These are phyloP conservation scores for Drosophila ananassae DNA, from an alignment of 1,140 invertebrate genomes.

Conservation along the genomic window DNA sequence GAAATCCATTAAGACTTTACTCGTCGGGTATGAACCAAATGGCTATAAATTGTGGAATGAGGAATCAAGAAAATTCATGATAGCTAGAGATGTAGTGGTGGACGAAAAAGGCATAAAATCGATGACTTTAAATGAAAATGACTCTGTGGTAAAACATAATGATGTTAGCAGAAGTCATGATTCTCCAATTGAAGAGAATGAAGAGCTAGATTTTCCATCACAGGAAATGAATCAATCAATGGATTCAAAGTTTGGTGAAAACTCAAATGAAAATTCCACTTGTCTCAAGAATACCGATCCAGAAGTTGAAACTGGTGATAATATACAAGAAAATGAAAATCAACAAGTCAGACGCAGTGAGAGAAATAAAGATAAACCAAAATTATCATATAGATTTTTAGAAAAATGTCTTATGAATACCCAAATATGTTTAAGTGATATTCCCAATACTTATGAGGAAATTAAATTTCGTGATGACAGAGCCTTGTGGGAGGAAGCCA, in stretches of 20 bases:
- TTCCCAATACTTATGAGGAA: conserved; percentile 65
- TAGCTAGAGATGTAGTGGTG: too few species aligned
- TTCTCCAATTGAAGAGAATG: too few species aligned
- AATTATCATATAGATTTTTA: conserved; percentile 52
- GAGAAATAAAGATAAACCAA: conserved; percentile 30
- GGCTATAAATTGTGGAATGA: conserved; percentile 13
- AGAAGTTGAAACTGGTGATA: conserved; percentile 16
- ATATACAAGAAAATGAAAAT: conserved; percentile 11
- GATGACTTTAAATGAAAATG: too few species aligned
- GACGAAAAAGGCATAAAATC: too few species aligned
- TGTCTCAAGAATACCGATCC: conserved; percentile 14
- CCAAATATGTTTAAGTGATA: conserved; percentile 42
- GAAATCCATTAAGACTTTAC: background rate
- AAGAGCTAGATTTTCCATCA: too few species aligned
- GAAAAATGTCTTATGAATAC: conserved; percentile 42
- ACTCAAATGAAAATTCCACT: too few species aligned
- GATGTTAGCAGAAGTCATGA: too few species aligned
- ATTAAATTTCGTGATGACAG: conserved; percentile 69
- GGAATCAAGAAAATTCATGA: too few species aligned
- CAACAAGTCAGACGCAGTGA: conserved; percentile 48
- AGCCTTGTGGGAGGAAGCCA: conserved; percentile 74
- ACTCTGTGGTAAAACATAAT: too few species aligned
- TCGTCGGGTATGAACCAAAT: conserved; percentile 2
- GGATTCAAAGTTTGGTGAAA: too few species aligned
- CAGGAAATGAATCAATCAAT: too few species aligned